Evolutionary conservation across 2,797 vertebrate species (phyloP).

Genomic region (Iguana delicatissima): DNA sequence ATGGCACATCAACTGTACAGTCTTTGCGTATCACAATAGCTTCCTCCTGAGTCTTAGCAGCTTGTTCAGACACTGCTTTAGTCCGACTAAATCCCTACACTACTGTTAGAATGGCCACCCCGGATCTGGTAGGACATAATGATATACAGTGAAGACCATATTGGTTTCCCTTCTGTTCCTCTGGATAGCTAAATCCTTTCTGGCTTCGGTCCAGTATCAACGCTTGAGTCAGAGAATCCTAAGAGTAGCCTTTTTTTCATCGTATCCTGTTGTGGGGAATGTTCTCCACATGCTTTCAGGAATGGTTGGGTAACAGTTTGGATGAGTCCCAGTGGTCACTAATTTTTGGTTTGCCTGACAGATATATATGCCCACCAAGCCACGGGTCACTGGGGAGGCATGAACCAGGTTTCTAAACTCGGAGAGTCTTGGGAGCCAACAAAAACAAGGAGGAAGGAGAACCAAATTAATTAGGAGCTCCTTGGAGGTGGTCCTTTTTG

Average conservation of each 20-base stretch:
- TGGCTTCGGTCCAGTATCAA: constrained; percentile 47
- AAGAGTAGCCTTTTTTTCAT: constrained; percentile 50
- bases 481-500: constrained; percentile 56
- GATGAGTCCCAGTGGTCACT: constrained; percentile 70
- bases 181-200: constrained; percentile 41
- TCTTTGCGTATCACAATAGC: background rate
- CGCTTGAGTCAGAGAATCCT: constrained; percentile 41
- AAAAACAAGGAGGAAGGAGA: constrained; percentile 63
- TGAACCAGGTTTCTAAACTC: constrained; percentile 73
- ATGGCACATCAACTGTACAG: background rate
- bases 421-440: constrained; percentile 71
- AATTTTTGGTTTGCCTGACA: constrained; percentile 74
- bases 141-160: background rate
- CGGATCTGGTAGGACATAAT: background rate
- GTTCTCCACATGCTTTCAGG: constrained; percentile 54
- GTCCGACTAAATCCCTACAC: background rate
- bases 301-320: constrained; percentile 72
- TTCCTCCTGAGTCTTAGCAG: background rate
- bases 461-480: constrained; percentile 74
- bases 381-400: constrained; percentile 71
- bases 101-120: background rate
- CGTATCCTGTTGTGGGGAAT: constrained; percentile 62
- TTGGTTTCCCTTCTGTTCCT: background rate
- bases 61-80: background rate
- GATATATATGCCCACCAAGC: constrained; percentile 44